phyloP scores from a whole-genome alignment of 2,888 invertebrate species.

The Thera britannica region DNA sequence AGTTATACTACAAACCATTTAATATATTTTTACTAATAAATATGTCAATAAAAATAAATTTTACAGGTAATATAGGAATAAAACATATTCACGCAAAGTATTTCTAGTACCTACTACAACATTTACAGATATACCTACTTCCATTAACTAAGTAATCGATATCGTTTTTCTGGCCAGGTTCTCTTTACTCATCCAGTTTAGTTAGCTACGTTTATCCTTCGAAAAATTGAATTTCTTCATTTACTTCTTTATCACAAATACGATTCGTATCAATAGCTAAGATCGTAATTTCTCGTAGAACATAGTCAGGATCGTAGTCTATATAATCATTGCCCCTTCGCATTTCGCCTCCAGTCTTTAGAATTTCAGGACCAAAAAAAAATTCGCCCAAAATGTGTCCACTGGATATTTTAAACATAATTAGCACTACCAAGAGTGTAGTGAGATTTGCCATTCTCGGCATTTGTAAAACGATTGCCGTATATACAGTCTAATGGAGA shows the following conservation, averaged over 20 bases:
- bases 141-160: neutral
- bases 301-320: conserved; percentile 62
- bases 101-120: neutral
- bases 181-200: neutral
- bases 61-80: too few species aligned
- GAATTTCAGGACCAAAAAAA: conserved; percentile 61
- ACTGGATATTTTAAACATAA: conserved; percentile 46
- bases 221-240: conserved; percentile 25
- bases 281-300: conserved; percentile 37
- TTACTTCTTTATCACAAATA: conserved; percentile 30
- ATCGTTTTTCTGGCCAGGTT: conserved; percentile 1
- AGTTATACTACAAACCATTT: too few species aligned
- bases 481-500: conserved; percentile 19
- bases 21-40: too few species aligned
- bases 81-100: too few species aligned
- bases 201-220: conserved; percentile 11
- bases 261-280: conserved; percentile 27
- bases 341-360: conserved; percentile 58
- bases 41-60: too few species aligned
- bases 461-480: conserved; percentile 34
- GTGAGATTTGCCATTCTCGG: conserved; percentile 59
- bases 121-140: neutral
- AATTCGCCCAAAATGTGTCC: conserved; percentile 56
- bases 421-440: conserved; percentile 49
- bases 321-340: conserved; percentile 64